These are phyloP conservation scores for Monomorium pharaonis DNA, from an alignment of 1,140 invertebrate species.

Conservation along the genomic window DNA sequence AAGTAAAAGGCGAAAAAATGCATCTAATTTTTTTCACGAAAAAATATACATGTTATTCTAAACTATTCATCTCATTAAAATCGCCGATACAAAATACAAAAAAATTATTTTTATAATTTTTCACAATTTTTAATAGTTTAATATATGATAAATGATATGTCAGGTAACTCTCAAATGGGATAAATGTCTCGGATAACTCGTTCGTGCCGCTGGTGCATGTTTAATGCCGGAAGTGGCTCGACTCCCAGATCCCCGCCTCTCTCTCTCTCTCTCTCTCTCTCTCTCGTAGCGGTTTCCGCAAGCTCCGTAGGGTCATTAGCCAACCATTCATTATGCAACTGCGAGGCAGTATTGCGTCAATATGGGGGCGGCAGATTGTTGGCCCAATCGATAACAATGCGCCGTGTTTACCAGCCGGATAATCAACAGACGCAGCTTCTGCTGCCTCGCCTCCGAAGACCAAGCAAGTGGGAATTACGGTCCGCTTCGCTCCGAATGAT, in stretches of 20 bases:
- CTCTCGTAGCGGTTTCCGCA: conserved; percentile 80
- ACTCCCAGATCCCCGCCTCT: conserved; percentile 68
- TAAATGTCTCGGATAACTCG: conserved; percentile 50
- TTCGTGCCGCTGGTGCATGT: conserved; percentile 74
- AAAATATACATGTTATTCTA: background rate
- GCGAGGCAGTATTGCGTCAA: conserved; percentile 81
- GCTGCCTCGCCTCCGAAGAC: conserved; percentile 68
- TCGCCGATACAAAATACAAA: background rate
- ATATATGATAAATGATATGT: background rate
- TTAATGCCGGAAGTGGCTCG: conserved; percentile 81
- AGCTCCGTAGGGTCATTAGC: conserved; percentile 83
- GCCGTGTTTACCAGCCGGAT: conserved; percentile 78
- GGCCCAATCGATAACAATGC: conserved; percentile 82
- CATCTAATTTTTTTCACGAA: background rate
- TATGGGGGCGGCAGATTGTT: conserved; percentile 79
- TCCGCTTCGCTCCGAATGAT: conserved; percentile 66
- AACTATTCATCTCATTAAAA: background rate
- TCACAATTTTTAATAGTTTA: background rate
- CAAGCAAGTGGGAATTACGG: conserved; percentile 75
- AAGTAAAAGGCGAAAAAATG: background rate
- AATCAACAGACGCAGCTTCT: conserved; percentile 79
- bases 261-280: too few species aligned
- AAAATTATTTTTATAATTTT: background rate
- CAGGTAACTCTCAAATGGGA: background rate
- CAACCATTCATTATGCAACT: conserved; percentile 83